Conservation (phyloP, 2,797 vertebrate genomes). For the Ceryle rudis region DNA sequence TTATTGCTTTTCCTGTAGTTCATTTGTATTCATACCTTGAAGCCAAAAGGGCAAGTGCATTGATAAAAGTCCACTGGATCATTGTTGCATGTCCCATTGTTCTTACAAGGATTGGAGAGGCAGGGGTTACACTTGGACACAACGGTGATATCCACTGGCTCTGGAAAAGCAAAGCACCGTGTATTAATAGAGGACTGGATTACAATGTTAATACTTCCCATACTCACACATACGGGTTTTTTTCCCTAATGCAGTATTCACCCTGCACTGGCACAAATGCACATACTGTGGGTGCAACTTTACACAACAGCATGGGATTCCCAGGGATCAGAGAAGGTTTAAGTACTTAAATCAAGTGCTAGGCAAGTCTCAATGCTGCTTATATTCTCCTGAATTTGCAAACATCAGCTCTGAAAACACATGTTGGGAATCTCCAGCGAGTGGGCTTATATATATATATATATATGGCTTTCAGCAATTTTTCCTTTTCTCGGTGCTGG, state of each 20-base stretch:
- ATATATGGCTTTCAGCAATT: constrained; percentile 29
- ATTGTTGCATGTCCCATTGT: constrained; percentile 91
- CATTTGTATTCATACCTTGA: constrained; percentile 83
- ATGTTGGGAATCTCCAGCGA: constrained; percentile 26
- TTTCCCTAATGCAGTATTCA: neutral
- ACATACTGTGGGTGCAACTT: neutral
- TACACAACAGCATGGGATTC: neutral
- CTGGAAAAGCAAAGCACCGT: constrained; percentile 74
- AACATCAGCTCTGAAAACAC: constrained; percentile 41
- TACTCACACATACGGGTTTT: neutral
- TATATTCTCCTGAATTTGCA: constrained; percentile 17
- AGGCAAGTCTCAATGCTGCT: neutral
- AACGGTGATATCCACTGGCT: constrained; percentile 87
- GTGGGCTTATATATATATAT: neutral
- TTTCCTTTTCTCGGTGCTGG: constrained; percentile 21
- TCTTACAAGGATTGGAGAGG: constrained; percentile 90
- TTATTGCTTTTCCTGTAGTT: neutral
- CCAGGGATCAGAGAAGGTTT: constrained; percentile 12
- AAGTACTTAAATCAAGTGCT: constrained; percentile 38
- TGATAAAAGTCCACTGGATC: constrained; percentile 87
- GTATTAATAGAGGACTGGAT: neutral
- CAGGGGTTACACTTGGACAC: constrained; percentile 94
- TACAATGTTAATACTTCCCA: neutral
- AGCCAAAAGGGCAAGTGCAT: constrained; percentile 93
- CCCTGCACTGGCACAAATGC: rapidly evolving